A percentile compares a stretch with the other conserved stretches of the same genome.
phyloP scores from a whole-genome alignment of 2,113 vertebrate genomes.

The Calyptommatus sinebrachiatus region DNA sequence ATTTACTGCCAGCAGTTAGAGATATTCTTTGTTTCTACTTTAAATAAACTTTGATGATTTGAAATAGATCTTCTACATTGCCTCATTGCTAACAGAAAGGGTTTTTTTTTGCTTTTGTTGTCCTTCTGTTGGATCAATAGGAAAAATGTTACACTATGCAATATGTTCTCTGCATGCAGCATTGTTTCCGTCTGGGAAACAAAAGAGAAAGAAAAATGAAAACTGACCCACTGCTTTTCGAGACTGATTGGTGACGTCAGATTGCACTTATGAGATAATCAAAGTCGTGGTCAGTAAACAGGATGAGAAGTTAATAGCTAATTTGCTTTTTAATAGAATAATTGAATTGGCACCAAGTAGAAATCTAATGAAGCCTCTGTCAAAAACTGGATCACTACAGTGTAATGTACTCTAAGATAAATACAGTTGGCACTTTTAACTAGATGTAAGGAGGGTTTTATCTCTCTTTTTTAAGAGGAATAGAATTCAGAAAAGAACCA shows the following conservation, averaged over 20 bases:
- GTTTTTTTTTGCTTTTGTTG: too few relatives aligned
- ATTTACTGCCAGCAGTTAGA: too few relatives aligned
- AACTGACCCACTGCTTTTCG: too few relatives aligned
- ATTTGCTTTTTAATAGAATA: conserved; percentile 3
- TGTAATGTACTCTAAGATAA: not conserved
- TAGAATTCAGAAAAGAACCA: not conserved
- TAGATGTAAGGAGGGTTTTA: not conserved
- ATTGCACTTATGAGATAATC: not conserved
- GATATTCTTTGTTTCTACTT: too few relatives aligned
- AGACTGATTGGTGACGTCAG: not conserved
- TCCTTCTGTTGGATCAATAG: too few relatives aligned
- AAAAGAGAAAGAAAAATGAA: not conserved
- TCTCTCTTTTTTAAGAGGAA: too few relatives aligned
- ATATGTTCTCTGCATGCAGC: too few relatives aligned
- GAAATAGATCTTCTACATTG: too few relatives aligned
- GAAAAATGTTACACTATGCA: too few relatives aligned
- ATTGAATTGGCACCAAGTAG: conserved; percentile 16
- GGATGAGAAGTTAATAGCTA: not conserved
- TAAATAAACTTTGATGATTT: too few relatives aligned
- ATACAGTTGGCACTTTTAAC: not conserved
- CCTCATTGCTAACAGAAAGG: too few relatives aligned
- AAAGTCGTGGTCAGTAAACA: not conserved
- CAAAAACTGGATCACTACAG: not conserved
- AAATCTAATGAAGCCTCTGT: conserved; percentile 13
- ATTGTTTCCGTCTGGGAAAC: not conserved